Conservation (phyloP, 2,888 invertebrate genomes). For the Polyommatus icarus region DNA sequence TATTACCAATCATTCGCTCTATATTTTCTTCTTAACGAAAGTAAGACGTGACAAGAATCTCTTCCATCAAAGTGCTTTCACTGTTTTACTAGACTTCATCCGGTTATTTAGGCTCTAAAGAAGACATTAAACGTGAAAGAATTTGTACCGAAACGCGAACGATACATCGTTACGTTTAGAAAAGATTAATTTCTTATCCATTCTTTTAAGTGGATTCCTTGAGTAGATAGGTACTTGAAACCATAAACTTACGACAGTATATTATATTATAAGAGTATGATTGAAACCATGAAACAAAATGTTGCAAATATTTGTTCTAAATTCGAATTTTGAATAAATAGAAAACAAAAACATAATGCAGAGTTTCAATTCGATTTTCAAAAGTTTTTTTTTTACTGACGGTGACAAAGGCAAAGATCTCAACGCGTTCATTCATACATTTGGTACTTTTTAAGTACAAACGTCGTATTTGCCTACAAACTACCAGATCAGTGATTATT, state of each 20-base stretch:
- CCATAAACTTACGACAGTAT: no score
- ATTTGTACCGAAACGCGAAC: neutral
- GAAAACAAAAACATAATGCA: neutral
- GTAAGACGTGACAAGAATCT: conserved; percentile 11
- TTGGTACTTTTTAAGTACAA: neutral
- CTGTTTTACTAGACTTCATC: conserved; percentile 8
- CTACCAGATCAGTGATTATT: conserved; percentile 4
- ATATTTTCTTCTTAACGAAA: conserved; percentile 16
- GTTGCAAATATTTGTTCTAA: neutral
- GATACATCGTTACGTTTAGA: no score
- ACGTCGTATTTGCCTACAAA: neutral
- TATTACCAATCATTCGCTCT: neutral
- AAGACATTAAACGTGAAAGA: neutral
- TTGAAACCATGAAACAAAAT: no score
- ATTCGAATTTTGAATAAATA: neutral
- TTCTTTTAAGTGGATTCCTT: no score
- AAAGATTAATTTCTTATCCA: no score
- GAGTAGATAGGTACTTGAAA: no score
- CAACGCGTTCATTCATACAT: neutral
- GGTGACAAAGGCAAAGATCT: neutral
- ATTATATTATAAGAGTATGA: no score
- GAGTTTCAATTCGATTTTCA: neutral
- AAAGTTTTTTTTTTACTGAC: neutral
- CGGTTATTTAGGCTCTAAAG: neutral
- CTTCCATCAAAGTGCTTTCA: neutral